Conservation (phyloP, 2,113 vertebrate species). For the Coreoperca whiteheadi region DNA sequence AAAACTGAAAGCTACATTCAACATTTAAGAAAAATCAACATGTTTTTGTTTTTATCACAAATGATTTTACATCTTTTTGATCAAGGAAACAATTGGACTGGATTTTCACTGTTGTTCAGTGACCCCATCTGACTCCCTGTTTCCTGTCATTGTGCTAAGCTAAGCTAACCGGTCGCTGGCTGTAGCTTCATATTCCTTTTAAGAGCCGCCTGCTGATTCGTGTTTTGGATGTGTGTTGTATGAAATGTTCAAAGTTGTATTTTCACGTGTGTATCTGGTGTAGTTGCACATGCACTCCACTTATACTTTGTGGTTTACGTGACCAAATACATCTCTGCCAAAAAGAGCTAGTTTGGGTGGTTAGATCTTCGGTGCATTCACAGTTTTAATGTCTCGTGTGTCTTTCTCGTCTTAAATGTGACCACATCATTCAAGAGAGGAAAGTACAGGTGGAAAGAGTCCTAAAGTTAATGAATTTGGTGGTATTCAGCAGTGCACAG, state of each 20-base stretch:
- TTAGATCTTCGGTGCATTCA: background rate
- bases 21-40: background rate
- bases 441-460: background rate
- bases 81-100: background rate
- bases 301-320: background rate
- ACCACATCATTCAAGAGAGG: background rate
- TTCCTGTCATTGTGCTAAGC: background rate
- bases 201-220: background rate
- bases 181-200: background rate
- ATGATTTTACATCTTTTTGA: background rate
- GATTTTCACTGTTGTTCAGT: background rate
- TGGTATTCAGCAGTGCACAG: background rate
- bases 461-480: background rate
- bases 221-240: background rate
- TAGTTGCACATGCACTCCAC: background rate
- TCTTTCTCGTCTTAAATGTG: background rate
- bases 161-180: background rate
- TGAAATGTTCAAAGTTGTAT: background rate
- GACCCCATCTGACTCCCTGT: background rate
- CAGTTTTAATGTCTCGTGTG: background rate
- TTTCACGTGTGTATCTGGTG: background rate
- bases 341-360: background rate
- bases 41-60: background rate
- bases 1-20: constrained; percentile 11
- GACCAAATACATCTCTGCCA: background rate